phyloP scores from a whole-genome alignment of 2,888 invertebrate species.

The Standfussiana lucernea region DNA sequence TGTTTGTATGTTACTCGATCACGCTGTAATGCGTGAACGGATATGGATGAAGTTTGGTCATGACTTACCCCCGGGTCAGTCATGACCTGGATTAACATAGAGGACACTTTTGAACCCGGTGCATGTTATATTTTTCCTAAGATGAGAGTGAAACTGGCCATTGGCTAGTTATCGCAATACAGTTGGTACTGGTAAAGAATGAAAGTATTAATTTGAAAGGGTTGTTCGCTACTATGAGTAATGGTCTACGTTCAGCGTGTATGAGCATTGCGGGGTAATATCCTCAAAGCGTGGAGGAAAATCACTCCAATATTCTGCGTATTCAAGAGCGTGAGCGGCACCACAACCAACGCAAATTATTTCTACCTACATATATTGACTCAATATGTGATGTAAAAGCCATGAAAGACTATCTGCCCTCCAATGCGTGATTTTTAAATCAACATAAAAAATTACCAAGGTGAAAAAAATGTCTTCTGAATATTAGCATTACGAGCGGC shows the following conservation, averaged over 20 bases:
- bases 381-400: conserved; percentile 64
- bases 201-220: background rate
- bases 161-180: background rate
- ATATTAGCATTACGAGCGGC: conserved; percentile 80
- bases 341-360: conserved; percentile 22
- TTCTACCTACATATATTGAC: conserved; percentile 53
- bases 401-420: conserved; percentile 75
- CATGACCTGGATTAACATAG: background rate
- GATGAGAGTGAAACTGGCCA: background rate
- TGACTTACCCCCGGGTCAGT: background rate
- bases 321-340: background rate
- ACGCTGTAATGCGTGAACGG: background rate
- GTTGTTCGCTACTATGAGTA: background rate
- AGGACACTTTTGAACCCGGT: background rate
- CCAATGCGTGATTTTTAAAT: conserved; percentile 73
- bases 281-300: background rate
- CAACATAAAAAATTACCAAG: conserved; percentile 82
- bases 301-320: background rate
- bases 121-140: background rate
- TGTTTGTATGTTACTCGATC: background rate
- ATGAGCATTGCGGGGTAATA: background rate
- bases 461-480: conserved; percentile 84
- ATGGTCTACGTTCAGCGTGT: background rate
- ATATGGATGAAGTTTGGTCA: background rate
- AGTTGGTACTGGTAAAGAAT: background rate